phyloP scores from a whole-genome alignment of 2,888 invertebrate species.

The Agrochola circellaris region DNA sequence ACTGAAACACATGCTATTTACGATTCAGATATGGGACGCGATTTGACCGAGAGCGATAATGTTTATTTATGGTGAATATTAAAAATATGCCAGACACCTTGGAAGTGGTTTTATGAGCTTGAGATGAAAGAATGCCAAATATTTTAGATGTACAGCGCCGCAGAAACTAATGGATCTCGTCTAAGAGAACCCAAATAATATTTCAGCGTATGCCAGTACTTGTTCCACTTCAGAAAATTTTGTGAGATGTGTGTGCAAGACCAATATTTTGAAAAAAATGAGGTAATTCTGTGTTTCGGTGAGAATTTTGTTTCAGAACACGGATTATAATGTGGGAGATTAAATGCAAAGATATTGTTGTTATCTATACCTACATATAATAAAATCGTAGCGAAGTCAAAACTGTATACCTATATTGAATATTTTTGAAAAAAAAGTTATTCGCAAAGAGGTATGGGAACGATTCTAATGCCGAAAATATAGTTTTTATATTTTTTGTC shows the following conservation, averaged over 20 bases:
- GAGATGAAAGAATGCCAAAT: slow-evolving; percentile 24
- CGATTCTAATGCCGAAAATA: too few relatives aligned
- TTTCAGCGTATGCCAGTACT: background rate
- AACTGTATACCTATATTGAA: too few relatives aligned
- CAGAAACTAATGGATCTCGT: background rate
- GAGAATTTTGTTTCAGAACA: background rate
- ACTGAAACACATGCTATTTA: slow-evolving; percentile 72
- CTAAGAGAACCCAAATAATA: background rate
- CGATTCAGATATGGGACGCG: slow-evolving; percentile 67
- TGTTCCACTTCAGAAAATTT: background rate
- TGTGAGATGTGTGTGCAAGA: background rate
- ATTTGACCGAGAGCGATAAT: slow-evolving; percentile 59
- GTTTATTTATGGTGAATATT: slow-evolving; percentile 59
- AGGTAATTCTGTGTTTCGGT: background rate
- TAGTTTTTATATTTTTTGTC: too few relatives aligned
- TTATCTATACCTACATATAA: background rate
- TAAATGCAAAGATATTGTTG: background rate
- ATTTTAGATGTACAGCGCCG: background rate
- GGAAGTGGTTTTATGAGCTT: slow-evolving; percentile 41
- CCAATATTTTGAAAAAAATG: background rate
- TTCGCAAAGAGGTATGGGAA: too few relatives aligned
- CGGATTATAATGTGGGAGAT: background rate
- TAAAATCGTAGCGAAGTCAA: too few relatives aligned
- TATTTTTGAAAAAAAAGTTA: too few relatives aligned
- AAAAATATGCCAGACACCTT: slow-evolving; percentile 54